Evolutionary conservation across 2,113 vertebrate genomes (phyloP).

Genomic region (Ciconia stormi): DNA sequence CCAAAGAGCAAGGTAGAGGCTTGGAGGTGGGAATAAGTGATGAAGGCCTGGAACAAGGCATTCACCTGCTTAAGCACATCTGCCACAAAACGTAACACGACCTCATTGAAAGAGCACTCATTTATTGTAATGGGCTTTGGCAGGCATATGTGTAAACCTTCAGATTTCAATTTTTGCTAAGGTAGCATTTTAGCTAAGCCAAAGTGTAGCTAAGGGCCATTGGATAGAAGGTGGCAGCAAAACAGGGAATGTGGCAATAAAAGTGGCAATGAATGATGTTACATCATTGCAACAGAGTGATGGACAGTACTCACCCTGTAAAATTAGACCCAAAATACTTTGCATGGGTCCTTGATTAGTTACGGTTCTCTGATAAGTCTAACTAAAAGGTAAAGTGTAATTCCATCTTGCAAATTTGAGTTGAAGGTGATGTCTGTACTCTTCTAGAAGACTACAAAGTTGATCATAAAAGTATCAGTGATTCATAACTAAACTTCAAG

Average conservation of each 20-base stretch:
- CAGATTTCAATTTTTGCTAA: not conserved
- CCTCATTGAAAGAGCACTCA: rapidly evolving
- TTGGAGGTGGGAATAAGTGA: not conserved
- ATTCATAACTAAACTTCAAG: not conserved
- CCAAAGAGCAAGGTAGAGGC: not conserved
- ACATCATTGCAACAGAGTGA: not conserved
- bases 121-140: not conserved
- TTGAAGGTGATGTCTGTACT: not conserved
- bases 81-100: not conserved
- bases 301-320: not conserved
- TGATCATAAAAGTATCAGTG: not conserved
- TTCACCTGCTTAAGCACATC: not conserved
- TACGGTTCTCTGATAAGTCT: not conserved
- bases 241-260: not conserved
- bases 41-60: not conserved
- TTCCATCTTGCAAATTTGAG: not conserved
- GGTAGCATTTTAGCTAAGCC: not conserved
- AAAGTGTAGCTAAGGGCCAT: not conserved
- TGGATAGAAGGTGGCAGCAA: not conserved
- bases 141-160: not conserved
- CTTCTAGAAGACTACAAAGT: not conserved
- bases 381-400: not conserved
- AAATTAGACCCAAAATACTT: not conserved
- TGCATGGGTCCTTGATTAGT: not conserved
- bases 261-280: not conserved